These are phyloP conservation scores for Prionailurus viverrinus DNA, from an alignment of 2,113 vertebrate genomes.

Conservation along the genomic window DNA sequence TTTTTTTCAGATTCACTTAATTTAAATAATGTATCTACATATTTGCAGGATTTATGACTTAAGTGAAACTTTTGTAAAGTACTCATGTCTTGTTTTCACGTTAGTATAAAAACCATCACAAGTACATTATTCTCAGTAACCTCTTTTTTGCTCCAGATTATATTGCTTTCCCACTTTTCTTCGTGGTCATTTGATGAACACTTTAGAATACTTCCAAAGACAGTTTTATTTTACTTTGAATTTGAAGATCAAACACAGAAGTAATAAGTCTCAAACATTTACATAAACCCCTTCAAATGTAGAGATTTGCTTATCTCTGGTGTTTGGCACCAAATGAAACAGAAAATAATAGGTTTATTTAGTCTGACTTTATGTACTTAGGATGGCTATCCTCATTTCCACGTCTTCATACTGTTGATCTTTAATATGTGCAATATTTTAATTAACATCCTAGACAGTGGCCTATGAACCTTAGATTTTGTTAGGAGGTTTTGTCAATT, in stretches of 20 bases:
- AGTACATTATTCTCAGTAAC: background rate
- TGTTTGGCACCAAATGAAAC: background rate
- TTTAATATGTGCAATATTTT: background rate
- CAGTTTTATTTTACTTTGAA: background rate
- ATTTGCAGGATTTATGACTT: background rate
- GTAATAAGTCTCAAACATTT: background rate
- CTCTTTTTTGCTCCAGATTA: background rate
- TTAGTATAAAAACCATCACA: background rate
- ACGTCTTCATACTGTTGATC: background rate
- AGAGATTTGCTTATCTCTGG: background rate
- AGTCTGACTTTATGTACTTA: background rate
- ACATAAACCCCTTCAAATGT: background rate
- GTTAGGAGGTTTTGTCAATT: background rate
- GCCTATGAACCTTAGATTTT: background rate
- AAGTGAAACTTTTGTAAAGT: background rate
- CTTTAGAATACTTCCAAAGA: background rate
- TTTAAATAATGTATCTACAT: background rate
- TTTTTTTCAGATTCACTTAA: background rate
- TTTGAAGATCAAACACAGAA: background rate
- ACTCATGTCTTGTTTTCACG: background rate
- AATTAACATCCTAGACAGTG: background rate
- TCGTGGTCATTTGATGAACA: background rate
- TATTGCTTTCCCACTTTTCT: background rate
- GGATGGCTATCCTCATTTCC: background rate
- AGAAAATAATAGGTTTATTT: background rate